These are phyloP conservation scores for Oceanodroma tethys DNA, from an alignment of 2,113 vertebrate species.

Conservation along the genomic window DNA sequence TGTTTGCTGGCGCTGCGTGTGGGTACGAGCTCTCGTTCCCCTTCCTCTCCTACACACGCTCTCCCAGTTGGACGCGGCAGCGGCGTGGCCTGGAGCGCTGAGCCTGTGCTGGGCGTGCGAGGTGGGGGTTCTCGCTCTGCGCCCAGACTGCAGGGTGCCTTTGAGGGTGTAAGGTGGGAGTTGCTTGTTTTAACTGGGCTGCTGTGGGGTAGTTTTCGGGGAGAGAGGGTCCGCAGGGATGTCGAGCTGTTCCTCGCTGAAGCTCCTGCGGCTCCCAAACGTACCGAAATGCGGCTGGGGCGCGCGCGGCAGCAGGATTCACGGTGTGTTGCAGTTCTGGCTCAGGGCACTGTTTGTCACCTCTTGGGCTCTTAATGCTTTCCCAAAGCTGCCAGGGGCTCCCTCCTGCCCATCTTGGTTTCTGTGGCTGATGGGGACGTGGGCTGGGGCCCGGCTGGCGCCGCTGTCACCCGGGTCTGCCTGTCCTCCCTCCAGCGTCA, in stretches of 20 bases:
- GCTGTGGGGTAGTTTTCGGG: background rate
- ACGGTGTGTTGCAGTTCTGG: no score
- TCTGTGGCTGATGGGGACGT: background rate
- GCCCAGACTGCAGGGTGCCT: background rate
- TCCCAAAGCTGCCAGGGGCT: background rate
- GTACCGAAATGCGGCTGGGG: background rate
- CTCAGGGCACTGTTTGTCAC: background rate
- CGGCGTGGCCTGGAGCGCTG: background rate
- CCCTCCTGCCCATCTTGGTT: background rate
- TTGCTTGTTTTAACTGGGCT: background rate
- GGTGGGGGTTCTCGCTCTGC: background rate
- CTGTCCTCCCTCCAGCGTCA: background rate
- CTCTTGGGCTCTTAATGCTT: background rate
- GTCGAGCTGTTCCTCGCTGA: background rate
- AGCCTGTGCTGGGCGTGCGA: background rate
- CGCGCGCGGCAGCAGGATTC: background rate
- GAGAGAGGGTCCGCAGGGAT: background rate
- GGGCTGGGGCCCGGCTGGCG: background rate
- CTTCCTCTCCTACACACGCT: background rate
- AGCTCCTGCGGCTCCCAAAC: background rate
- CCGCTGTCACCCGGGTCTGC: fast-evolving
- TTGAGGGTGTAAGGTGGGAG: background rate
- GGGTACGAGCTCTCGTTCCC: background rate
- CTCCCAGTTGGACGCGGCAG: background rate
- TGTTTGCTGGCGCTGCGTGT: background rate